Evolutionary conservation across 2,113 vertebrate genomes (phyloP).

Genomic region (Dinomys branickii): DNA sequence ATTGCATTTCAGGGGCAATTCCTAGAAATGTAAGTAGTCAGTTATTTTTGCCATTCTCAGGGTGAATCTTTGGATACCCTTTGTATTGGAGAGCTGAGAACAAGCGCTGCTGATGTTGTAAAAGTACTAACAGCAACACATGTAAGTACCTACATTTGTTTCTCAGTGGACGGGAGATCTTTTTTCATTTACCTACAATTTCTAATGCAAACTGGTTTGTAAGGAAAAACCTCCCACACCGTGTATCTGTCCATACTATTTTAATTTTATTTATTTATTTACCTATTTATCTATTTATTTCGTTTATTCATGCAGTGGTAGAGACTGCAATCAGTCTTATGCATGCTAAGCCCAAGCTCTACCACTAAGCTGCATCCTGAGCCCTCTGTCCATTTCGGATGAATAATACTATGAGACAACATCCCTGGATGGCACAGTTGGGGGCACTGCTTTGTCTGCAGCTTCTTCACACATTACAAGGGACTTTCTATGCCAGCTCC

Average conservation of each 20-base stretch:
- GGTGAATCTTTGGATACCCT: not conserved
- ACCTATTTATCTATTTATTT: not conserved
- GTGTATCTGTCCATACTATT: not conserved
- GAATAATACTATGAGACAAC: not conserved
- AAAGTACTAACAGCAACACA: not conserved
- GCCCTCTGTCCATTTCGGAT: not conserved
- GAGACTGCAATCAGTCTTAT: not conserved
- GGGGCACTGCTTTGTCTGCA: not conserved
- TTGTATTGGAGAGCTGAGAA: constrained; percentile 25
- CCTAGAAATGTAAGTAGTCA: not conserved
- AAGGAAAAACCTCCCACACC: not conserved
- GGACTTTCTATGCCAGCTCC: not conserved
- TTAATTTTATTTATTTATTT: not conserved
- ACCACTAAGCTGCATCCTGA: not conserved
- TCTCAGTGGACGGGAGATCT: not conserved
- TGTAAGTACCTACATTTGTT: not conserved
- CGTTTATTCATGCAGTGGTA: not conserved
- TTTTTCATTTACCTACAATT: constrained; percentile 30
- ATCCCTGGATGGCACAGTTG: not conserved
- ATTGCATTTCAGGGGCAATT: not conserved
- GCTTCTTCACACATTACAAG: not conserved
- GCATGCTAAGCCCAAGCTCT: not conserved
- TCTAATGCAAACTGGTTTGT: not conserved
- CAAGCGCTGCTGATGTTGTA: not conserved
- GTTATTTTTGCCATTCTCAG: not conserved